Conservation (phyloP, 2,888 invertebrate species). For the Hypolimnas misippus region DNA sequence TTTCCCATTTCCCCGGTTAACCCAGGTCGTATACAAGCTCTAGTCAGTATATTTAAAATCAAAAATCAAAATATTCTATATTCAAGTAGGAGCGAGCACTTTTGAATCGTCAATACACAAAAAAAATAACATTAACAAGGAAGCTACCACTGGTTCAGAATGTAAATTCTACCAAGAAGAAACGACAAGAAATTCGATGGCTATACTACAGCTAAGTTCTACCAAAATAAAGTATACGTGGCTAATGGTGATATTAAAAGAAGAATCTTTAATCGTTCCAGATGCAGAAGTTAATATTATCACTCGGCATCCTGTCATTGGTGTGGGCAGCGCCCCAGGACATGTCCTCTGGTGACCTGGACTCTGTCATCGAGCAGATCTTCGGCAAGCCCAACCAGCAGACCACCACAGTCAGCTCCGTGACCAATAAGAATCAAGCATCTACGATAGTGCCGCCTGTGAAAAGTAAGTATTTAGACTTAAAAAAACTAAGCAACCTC, state of each 20-base stretch:
- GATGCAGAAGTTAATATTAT: constrained; percentile 1
- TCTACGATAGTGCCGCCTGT: constrained; percentile 48
- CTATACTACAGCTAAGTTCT: too few species aligned
- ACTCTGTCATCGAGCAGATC: constrained; percentile 62
- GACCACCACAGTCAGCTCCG: not conserved
- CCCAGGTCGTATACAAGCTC: too few species aligned
- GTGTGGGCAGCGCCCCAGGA: constrained; percentile 45
- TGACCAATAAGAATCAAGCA: constrained; percentile 24
- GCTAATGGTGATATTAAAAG: too few species aligned
- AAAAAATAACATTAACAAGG: too few species aligned
- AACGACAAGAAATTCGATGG: not conserved
- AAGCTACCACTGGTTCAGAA: too few species aligned
- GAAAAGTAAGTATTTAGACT: not conserved
- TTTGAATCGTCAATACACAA: not conserved
- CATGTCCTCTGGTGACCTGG: constrained; percentile 57
- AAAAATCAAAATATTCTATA: not conserved
- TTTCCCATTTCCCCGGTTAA: too few species aligned
- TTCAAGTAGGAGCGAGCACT: not conserved
- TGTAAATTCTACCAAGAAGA: too few species aligned
- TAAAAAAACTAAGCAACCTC: too few species aligned
- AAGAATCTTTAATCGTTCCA: not conserved
- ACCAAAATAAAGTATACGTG: too few species aligned
- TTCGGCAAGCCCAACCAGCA: constrained; percentile 54
- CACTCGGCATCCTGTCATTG: constrained; percentile 14
- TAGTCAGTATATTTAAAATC: too few species aligned